Base-by-base conservation (phyloP, 2,888 invertebrate genomes). In the Hypomecis punctinalis region DNA sequence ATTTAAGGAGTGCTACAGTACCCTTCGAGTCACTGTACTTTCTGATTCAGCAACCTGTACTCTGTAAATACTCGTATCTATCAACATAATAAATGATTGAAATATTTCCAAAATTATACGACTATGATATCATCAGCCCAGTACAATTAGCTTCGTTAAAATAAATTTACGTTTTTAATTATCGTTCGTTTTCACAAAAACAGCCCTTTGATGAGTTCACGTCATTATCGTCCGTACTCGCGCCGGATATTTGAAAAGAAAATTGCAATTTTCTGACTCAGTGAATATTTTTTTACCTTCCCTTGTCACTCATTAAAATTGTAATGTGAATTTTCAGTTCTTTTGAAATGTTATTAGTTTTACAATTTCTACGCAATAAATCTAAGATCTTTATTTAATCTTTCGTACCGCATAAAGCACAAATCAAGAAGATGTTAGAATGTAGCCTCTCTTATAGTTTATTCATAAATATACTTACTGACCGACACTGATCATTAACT, bases 141-240 rank as follows among this genome's bases (percentile, higher is more conserved):
- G 67, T 70, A 82, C 80, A 84, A 82, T 82, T 81, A 69, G 73
- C 72, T 77, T 88, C 86, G 83, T 88, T 86, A 88, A 82, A 84
- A 83, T 84, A 82, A 84, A 83, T 84, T 83, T 78, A 81, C 82
- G 77, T 81, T 85, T 86, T 84, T 86, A 86, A 88, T 85, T 86
- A 84, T 81, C 75, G 68, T 73, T 71, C 76, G 77, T 81, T 78
- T 78, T 73, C 8, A 9, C 47, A 43, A 55, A 8, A 67, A 72
- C 69, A 66, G 70, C 64, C 71, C 74, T 82, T 85, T 83, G 77
- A 79, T 76, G 79, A 82, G 65, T 81, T 78, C 69, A 73, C 77
- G 72, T 85, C 84, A 79, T 86, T 86, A 87, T 74, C 70, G 68
- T 79, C 59, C 66, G 67, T 36, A 69, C 55, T 35, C 42, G 35